Conservation (phyloP, 2,797 vertebrate species). For the Gila robusta region DNA sequence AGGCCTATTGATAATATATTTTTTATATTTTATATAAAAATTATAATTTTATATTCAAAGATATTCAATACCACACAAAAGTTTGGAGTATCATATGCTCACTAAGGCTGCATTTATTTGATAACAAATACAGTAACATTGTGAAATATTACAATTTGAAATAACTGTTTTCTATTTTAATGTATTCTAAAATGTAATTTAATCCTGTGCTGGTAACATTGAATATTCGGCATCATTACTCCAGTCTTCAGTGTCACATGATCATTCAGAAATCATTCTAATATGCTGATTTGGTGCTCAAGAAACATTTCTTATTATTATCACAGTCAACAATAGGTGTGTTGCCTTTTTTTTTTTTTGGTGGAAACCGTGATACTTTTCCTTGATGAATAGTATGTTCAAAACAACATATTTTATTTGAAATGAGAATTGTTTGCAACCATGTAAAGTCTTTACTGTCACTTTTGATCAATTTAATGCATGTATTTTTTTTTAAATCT, state of each 20-base stretch:
- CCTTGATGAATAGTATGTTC: not conserved
- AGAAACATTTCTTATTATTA: not conserved
- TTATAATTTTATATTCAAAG: no score
- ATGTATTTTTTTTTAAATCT: not conserved
- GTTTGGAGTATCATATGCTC: no score
- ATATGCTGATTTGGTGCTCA: no score
- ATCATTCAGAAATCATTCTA: not conserved
- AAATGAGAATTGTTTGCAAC: no score
- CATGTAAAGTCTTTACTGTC: no score
- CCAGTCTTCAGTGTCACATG: not conserved
- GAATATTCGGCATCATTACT: no score
- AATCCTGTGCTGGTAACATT: no score
- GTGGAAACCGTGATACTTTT: not conserved
- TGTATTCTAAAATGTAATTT: no score
- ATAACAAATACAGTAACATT: not conserved
- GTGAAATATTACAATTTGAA: not conserved
- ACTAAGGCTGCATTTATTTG: not conserved
- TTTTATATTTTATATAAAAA: no score
- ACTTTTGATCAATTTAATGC: no score
- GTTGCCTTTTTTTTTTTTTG: not conserved
- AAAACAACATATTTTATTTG: not conserved
- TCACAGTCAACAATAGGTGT: not conserved
- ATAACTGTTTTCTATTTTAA: not conserved
- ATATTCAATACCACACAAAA: no score
- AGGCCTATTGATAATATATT: no score